These are phyloP conservation scores for Adoxophyes honmai DNA, from an alignment of 1,140 invertebrate species.

Conservation along the genomic window DNA sequence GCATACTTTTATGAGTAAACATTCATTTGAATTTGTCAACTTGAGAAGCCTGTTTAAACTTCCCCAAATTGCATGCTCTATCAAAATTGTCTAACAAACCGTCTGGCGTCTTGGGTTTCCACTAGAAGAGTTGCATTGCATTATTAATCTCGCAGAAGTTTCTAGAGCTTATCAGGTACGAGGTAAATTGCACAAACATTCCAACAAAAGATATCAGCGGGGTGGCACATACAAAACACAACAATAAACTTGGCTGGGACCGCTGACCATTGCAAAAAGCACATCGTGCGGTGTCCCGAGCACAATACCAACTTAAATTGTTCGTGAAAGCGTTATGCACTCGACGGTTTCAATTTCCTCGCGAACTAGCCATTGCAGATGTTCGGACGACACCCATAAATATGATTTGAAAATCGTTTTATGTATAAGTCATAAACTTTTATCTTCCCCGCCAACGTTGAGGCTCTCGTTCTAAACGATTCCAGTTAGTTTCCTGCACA, in stretches of 20 bases:
- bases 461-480: constrained; percentile 49
- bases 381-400: constrained; percentile 67
- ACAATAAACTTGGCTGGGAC: constrained; percentile 60
- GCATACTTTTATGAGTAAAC: no score
- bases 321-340: constrained; percentile 71
- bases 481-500: constrained; percentile 63
- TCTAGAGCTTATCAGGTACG: constrained; percentile 2
- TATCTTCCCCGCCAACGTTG: constrained; percentile 54
- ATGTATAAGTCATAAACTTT: constrained; percentile 74
- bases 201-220: constrained; percentile 49
- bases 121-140: no score
- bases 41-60: no score
- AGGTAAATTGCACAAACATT: constrained; percentile 23
- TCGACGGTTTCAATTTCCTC: constrained; percentile 72
- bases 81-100: no score
- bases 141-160: constrained; percentile 16
- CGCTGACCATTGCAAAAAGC: constrained; percentile 64
- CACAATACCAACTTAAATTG: constrained; percentile 73
- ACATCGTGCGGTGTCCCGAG: constrained; percentile 51
- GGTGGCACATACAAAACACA: constrained; percentile 44
- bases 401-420: constrained; percentile 76
- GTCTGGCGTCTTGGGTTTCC: no score
- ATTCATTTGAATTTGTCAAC: no score
- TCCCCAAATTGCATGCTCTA: no score
- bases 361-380: constrained; percentile 68